Evolutionary conservation across 2,888 invertebrate species (phyloP), one percentile per base, ranked within the genome.

Genomic region (Drosophila anomelani): DNA sequence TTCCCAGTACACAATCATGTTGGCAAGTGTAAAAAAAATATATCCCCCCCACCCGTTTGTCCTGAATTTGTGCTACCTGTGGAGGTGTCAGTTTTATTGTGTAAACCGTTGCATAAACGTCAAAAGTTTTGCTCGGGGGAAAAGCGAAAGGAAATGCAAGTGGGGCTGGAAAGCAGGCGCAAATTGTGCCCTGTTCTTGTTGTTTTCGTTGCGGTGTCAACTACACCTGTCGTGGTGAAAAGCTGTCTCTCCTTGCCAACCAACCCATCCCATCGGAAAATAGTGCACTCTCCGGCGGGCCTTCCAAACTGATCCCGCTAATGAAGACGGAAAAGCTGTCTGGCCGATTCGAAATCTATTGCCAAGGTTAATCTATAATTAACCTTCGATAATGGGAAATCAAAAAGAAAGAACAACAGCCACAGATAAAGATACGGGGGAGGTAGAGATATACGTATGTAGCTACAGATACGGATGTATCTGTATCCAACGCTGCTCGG

Each of bases 361-460:
- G 63, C 54, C 72, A 72, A 73, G 73, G 73, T 51, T 73, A 55
- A 58, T 58, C 64, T 73, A 73, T 73, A 64, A 73, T 73, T 64
- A 73, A 39, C 58, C 20, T 20, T 38, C 49, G 54, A 63, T 72
- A 73, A 57, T 73, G 57, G 34, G 36, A 63, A 72, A 55, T 71
- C 47, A 39, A 56, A 56, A 7, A 23, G 36, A 44, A 10, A 13
- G 10, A 17, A 12, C 17, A 13, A 23, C 10, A 44, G 29, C 17
- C n/a, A 57, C 15, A 34, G 29, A 34, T 32, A 32, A 32, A 7
- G 55, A 32, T 32, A 20, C 26, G 10, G 7, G 1, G 9, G 26
- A 58, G 26, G 36, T 43, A 36, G 23, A 39, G 58, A 32, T 13
- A 32, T 26, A 49, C 43, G 49, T 23, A 49, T 49, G 49, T 23